phyloP scores from a whole-genome alignment of 2,888 invertebrate species.

The Halictus ligatus region DNA sequence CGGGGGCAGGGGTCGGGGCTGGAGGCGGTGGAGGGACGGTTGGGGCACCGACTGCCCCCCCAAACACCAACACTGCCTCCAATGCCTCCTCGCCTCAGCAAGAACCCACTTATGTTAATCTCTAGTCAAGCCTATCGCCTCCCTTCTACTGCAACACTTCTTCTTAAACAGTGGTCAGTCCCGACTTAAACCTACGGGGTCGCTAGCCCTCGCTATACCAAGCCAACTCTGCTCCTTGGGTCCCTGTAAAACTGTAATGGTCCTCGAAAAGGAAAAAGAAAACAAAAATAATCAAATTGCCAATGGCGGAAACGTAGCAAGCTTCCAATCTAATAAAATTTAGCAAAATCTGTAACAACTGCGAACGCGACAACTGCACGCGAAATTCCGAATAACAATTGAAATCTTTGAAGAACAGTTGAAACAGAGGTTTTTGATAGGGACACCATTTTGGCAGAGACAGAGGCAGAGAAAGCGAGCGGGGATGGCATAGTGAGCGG shows the following conservation, averaged over 20 bases:
- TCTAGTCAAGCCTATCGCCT: slow-evolving; percentile 89
- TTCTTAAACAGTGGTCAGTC: slow-evolving; percentile 85
- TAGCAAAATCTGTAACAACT: too few species aligned
- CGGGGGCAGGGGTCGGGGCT: slow-evolving; percentile 84
- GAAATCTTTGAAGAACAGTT: background rate
- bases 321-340: background rate
- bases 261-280: background rate
- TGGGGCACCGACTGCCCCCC: slow-evolving; percentile 87
- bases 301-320: background rate
- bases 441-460: background rate
- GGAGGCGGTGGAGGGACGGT: slow-evolving; percentile 84
- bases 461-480: slow-evolving; percentile 53
- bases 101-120: slow-evolving; percentile 97
- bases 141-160: slow-evolving; percentile 85
- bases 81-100: slow-evolving; percentile 86
- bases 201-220: slow-evolving; percentile 79
- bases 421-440: background rate
- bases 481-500: slow-evolving; percentile 78
- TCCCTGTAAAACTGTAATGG: slow-evolving; percentile 16
- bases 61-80: slow-evolving; percentile 84
- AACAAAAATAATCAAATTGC: background rate
- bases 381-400: background rate
- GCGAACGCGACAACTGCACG: background rate
- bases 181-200: slow-evolving; percentile 83
- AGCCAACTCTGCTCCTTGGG: slow-evolving; percentile 65